These are phyloP conservation scores for Capitella teleta DNA, from an alignment of 1,140 invertebrate species.

Conservation along the genomic window DNA sequence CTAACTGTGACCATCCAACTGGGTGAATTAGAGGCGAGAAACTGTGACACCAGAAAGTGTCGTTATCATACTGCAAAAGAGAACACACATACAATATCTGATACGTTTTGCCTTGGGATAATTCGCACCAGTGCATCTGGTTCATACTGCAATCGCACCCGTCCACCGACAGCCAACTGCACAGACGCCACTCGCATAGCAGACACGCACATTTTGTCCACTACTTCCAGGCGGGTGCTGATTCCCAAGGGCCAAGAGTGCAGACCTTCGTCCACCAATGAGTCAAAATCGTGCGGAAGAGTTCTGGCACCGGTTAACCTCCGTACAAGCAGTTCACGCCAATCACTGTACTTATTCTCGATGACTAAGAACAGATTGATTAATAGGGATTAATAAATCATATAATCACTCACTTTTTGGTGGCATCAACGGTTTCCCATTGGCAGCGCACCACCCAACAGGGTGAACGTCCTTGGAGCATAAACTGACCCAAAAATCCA, in stretches of 20 bases:
- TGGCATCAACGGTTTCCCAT: constrained; percentile 86
- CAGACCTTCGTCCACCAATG: constrained; percentile 30
- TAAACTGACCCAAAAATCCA: constrained; percentile 92
- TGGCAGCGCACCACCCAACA: constrained; percentile 91
- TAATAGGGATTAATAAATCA: background rate
- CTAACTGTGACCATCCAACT: constrained; percentile 77
- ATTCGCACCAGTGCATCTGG: too few relatives aligned
- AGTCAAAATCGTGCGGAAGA: constrained; percentile 77
- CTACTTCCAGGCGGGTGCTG: constrained; percentile 79
- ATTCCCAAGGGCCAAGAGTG: constrained; percentile 41
- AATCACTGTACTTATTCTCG: constrained; percentile 84
- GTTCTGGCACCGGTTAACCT: constrained; percentile 84
- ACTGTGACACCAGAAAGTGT: constrained; percentile 86
- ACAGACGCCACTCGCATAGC: constrained; percentile 84
- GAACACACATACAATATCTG: too few relatives aligned
- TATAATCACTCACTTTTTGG: constrained; percentile 54
- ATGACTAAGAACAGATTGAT: constrained; percentile 29
- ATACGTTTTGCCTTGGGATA: too few relatives aligned
- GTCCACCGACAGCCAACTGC: constrained; percentile 77
- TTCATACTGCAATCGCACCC: constrained; percentile 81
- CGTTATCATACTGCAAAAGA: constrained; percentile 17
- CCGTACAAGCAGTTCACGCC: constrained; percentile 87
- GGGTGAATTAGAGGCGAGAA: constrained; percentile 88
- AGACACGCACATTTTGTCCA: constrained; percentile 86
- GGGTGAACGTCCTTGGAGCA: constrained; percentile 86